phyloP scores from a whole-genome alignment of 2,888 invertebrate genomes.

The Amphipyra tragopoginis region DNA sequence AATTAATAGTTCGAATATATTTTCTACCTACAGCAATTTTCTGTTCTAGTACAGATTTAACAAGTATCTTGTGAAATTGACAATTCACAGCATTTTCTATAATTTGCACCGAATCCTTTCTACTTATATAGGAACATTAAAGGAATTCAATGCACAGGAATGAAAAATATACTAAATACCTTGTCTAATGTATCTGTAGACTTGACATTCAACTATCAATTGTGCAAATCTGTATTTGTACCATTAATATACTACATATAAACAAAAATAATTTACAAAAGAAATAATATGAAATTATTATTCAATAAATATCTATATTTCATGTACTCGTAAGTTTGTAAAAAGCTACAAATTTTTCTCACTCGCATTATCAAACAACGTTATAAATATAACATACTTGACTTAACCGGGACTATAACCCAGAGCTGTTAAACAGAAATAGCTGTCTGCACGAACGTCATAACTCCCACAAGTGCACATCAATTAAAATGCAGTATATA shows the following conservation, averaged over 20 bases:
- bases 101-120: constrained; percentile 23
- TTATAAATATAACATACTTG: constrained; percentile 12
- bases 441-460: constrained; percentile 14
- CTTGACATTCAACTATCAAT: constrained; percentile 16
- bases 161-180: constrained; percentile 16
- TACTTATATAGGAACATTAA: constrained; percentile 42
- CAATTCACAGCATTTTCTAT: constrained; percentile 7
- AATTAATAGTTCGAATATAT: too few relatives aligned
- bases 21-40: constrained; percentile 2
- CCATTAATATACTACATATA: constrained; percentile 30
- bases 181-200: constrained; percentile 13
- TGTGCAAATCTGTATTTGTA: constrained; percentile 47
- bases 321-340: constrained; percentile 41
- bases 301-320: constrained; percentile 30
- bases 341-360: constrained; percentile 29
- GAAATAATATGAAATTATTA: constrained; percentile 11
- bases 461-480: constrained; percentile 23
- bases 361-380: constrained; percentile 35
- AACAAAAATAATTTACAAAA: constrained; percentile 22
- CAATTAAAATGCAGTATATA: constrained; percentile 55
- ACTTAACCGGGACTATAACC: constrained; percentile 26
- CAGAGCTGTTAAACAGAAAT: constrained; percentile 10
- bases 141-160: constrained; percentile 28
- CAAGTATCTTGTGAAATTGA: constrained; percentile 11
- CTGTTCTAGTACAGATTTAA: constrained; percentile 16